These are phyloP conservation scores for Malacoctenus gilli DNA, from an alignment of 2,797 vertebrate genomes.

Conservation along the genomic window DNA sequence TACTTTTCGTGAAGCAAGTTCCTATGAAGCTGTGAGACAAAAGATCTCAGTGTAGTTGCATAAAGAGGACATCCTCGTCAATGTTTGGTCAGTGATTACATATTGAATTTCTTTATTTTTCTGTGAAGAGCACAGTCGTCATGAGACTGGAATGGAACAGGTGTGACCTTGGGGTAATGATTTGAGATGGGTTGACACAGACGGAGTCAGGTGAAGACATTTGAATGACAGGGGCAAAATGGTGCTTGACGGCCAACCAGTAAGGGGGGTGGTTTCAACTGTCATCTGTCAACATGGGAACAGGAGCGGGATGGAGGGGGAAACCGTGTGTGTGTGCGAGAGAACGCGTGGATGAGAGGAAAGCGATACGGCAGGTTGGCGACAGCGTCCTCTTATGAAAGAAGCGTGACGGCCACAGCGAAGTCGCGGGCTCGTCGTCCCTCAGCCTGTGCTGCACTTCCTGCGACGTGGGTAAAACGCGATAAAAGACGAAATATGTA, in stretches of 20 bases:
- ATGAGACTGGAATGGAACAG: conserved; percentile 55
- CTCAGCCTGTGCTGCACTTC: conserved; percentile 11
- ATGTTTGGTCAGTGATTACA: conserved; percentile 18
- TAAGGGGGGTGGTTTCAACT: conserved; percentile 74
- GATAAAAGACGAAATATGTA: conserved; percentile 22
- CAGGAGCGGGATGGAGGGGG: conserved; percentile 42
- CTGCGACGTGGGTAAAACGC: conserved; percentile 9
- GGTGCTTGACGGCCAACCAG: conserved; percentile 70
- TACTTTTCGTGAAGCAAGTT: no score
- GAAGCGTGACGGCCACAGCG: conserved; percentile 11
- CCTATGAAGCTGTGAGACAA: no score
- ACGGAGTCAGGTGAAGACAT: conserved; percentile 66
- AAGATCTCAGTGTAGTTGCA: no score
- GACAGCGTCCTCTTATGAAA: conserved; percentile 14
- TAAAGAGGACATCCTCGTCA: no score
- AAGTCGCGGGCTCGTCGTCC: conserved; percentile 19
- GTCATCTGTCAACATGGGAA: conserved; percentile 73
- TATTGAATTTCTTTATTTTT: conserved; percentile 1
- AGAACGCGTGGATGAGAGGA: neutral
- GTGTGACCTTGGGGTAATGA: conserved; percentile 60
- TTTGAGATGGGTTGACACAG: conserved; percentile 60
- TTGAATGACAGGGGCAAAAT: conserved; percentile 76
- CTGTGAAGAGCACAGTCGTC: conserved; percentile 21
- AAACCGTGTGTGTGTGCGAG: conserved; percentile 20
- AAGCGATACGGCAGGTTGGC: neutral